These are phyloP conservation scores for Ophion ellenae DNA, from an alignment of 2,888 invertebrate species.

Conservation along the genomic window DNA sequence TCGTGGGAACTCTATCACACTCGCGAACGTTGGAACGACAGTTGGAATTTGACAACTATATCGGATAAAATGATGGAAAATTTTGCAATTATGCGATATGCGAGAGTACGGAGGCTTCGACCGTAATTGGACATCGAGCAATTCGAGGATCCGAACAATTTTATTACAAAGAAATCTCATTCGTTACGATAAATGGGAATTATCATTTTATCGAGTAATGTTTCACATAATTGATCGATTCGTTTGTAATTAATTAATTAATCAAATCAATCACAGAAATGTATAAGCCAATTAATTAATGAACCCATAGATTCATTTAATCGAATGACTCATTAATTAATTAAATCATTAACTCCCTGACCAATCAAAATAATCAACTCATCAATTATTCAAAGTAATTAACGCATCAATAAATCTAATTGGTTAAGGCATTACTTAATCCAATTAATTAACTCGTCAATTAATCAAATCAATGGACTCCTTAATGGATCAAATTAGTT, in stretches of 20 bases:
- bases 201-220: background rate
- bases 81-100: background rate
- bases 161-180: background rate
- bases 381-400: background rate
- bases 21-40: background rate
- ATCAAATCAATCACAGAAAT: slow-evolving; percentile 2
- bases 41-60: background rate
- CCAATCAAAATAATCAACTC: background rate
- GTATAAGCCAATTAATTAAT: background rate
- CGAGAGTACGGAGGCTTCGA: background rate
- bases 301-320: background rate
- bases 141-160: background rate
- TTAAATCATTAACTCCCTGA: too few relatives aligned
- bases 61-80: background rate
- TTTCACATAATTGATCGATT: background rate
- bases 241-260: slow-evolving; percentile 13
- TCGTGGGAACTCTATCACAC: too few relatives aligned
- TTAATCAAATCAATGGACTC: background rate
- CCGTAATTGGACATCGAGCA: background rate
- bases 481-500: background rate
- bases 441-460: background rate
- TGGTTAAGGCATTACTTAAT: background rate
- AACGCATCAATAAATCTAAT: background rate
- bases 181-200: background rate
- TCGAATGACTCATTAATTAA: background rate